A percentile compares a stretch with the other conserved stretches of the same genome.
phyloP scores from a whole-genome alignment of 2,888 invertebrate species.

The Andrena dorsata region DNA sequence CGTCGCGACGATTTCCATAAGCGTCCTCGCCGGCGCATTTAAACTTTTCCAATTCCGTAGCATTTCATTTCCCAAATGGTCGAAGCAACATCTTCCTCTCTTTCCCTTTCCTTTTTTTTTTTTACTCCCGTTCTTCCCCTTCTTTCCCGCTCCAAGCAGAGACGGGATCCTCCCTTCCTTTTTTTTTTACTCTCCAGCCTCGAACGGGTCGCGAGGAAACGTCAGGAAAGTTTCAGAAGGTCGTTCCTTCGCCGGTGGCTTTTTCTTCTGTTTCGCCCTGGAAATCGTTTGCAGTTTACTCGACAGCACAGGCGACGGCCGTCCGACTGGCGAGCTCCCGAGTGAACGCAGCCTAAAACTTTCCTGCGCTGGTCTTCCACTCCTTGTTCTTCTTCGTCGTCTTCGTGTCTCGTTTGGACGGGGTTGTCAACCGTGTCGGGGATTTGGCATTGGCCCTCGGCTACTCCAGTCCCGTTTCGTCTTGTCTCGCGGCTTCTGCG shows the following conservation, averaged over 20 bases:
- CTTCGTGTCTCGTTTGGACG: slow-evolving; percentile 50
- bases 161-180: neutral
- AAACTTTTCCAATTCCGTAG: slow-evolving; percentile 74
- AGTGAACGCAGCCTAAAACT: slow-evolving; percentile 67
- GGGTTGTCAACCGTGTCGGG: slow-evolving; percentile 74
- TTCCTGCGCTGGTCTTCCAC: slow-evolving; percentile 28
- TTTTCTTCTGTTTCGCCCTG: slow-evolving; percentile 50
- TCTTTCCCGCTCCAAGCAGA: slow-evolving; percentile 31
- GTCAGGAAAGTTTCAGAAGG: slow-evolving; percentile 57
- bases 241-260: slow-evolving; percentile 46
- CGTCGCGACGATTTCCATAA: slow-evolving; percentile 63
- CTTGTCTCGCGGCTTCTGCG: slow-evolving; percentile 41
- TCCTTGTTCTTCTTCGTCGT: slow-evolving; percentile 35
- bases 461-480: slow-evolving; percentile 49
- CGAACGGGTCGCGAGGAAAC: slow-evolving; percentile 33
- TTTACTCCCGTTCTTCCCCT: neutral
- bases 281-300: slow-evolving; percentile 49
- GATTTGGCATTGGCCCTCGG: slow-evolving; percentile 75
- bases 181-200: slow-evolving; percentile 12
- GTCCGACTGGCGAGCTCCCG: slow-evolving; percentile 18
- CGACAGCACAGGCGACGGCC: slow-evolving; percentile 22
- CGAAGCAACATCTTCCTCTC: slow-evolving; percentile 40
- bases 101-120: neutral
- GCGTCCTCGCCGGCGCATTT: slow-evolving; percentile 66
- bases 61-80: slow-evolving; percentile 74